Base-by-base conservation (phyloP, 2,888 invertebrate genomes). In the Drosophila limbata region DNA sequence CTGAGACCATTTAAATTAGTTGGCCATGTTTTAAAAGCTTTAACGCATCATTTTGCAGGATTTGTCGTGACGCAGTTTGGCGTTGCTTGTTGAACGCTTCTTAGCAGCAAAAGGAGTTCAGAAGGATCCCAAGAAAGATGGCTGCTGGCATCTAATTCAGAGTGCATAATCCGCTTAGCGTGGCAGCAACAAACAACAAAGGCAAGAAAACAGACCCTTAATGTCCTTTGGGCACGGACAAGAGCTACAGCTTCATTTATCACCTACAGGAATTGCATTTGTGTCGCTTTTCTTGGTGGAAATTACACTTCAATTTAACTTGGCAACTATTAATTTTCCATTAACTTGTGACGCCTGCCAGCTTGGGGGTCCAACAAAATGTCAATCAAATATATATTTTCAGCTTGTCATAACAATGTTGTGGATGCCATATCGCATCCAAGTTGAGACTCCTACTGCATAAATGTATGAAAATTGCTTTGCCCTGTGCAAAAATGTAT, bases 101-200 rank as follows among this genome's bases (percentile, higher is more conserved):
- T 44, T 52, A 55, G 42, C 44, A 39, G n/a, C 2, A 17, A 47
- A 25, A n/a, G 48, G 17, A 39, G n/a, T 19, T 19, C 35, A 5
- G 9, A 47, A 25, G 57, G 9, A 37, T 47, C 4, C 47, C 2
- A 4, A 60, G 56, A 4, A 60, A 56, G 64, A 61, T 59, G 53
- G 37, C 70, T 70, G 62, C 44, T 60, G 62, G 71, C 71, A 51
- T 48, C 66, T 73, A 73, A 73, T 73, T 73, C 60, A 63, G 67
- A 71, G 79, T 81, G 78, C 81, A 77, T 81, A 79, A 79, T 79
- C 79, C 79, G 78, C 79, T 79, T 79, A 79, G 52, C 51, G 50
- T 33, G 40, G 28, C 47, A 47, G 37, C 60, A 69, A 48, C 59
- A 76, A 59, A 72, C 48, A 53, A 61, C 48, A 53, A 61, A 52